phyloP scores from a whole-genome alignment of 2,888 invertebrate species.

The Abrostola triplasia region DNA sequence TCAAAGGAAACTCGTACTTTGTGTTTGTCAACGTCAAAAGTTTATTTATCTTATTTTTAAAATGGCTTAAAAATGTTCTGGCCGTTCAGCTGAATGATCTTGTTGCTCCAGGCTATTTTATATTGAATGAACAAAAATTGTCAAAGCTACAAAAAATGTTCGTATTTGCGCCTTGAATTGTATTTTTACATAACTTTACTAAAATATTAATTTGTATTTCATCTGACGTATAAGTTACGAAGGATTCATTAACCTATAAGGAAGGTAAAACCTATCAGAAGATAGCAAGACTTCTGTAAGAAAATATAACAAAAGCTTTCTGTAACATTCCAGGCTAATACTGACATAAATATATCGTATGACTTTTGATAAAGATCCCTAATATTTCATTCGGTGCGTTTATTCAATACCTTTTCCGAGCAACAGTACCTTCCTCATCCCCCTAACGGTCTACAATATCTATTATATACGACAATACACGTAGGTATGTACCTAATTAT shows the following conservation, averaged over 20 bases:
- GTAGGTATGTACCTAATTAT: neutral
- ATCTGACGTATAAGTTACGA: no score
- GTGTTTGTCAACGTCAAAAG: slow-evolving; percentile 4
- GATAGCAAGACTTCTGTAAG: neutral
- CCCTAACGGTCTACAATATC: neutral
- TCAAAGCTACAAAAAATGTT: no score
- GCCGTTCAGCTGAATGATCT: no score
- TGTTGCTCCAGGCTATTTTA: no score
- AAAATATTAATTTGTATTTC: no score
- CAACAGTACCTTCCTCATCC: no score
- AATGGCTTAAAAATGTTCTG: no score
- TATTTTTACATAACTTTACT: no score
- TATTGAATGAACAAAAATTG: no score
- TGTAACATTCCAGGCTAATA: neutral
- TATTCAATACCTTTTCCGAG: neutral
- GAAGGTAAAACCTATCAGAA: neutral
- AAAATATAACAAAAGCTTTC: no score
- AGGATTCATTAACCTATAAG: neutral
- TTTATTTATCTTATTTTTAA: neutral
- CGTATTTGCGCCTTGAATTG: no score
- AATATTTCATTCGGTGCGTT: slow-evolving; percentile 1
- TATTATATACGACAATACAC: neutral
- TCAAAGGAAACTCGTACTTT: slow-evolving; percentile 1
- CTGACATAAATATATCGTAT: neutral
- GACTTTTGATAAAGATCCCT: slow-evolving; percentile 4